Percentiles rank a stretch among this genome's conserved stretches.
Evolutionary conservation across 1,140 invertebrate genomes (phyloP).

Genomic region (Drosophila takahashii): DNA sequence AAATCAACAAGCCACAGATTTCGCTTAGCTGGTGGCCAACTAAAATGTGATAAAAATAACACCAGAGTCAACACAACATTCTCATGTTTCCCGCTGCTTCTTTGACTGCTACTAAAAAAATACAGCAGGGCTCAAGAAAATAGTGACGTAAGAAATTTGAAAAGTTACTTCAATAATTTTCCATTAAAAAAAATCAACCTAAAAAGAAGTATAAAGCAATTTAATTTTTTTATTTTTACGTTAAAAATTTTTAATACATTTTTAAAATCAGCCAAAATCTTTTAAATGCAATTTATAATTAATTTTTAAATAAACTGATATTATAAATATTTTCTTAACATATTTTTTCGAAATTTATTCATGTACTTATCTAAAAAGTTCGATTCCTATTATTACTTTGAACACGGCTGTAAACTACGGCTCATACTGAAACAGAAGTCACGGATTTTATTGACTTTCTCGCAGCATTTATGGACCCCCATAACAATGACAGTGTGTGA

Average conservation of each 20-base stretch:
- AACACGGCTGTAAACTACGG: not conserved
- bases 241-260: not conserved
- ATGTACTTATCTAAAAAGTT: too few species aligned
- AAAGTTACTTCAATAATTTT: not conserved
- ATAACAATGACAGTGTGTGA: slow-evolving; percentile 60
- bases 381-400: slow-evolving; percentile 1
- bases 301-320: too few species aligned
- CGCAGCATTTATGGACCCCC: slow-evolving; percentile 56
- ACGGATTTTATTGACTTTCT: slow-evolving; percentile 70
- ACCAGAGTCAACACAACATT: slow-evolving; percentile 71
- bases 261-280: too few species aligned
- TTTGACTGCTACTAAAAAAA: slow-evolving; percentile 15
- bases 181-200: too few species aligned
- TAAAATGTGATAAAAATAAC: slow-evolving; percentile 76
- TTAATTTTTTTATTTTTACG: not conserved
- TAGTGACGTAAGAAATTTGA: not conserved
- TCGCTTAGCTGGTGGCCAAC: slow-evolving; percentile 56
- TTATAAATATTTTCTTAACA: too few species aligned
- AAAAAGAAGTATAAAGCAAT: not conserved
- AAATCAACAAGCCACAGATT: slow-evolving; percentile 58
- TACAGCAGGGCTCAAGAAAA: not conserved
- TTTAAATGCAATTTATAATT: too few species aligned
- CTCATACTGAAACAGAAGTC: slow-evolving; percentile 25
- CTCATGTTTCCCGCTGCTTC: slow-evolving; percentile 13
- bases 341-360: too few species aligned